Conservation (phyloP, 1,140 invertebrate species). For the Matsumurasca onukii region DNA sequence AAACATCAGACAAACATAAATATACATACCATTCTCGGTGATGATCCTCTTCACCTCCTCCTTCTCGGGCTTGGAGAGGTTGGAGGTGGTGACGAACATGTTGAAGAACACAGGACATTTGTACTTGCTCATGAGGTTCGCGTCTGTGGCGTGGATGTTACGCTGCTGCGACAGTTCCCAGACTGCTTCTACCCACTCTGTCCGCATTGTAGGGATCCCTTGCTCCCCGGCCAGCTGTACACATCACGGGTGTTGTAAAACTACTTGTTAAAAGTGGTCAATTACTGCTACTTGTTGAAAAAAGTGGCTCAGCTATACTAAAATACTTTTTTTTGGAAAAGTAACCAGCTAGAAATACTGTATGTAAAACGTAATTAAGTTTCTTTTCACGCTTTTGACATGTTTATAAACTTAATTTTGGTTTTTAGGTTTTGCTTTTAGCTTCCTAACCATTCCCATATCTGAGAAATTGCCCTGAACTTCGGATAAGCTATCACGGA, state of each 20-base stretch:
- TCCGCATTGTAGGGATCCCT: conserved; percentile 72
- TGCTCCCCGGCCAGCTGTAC: conserved; percentile 68
- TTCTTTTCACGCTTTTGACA: background rate
- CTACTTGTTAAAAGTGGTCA: too few relatives aligned
- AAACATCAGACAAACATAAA: too few relatives aligned
- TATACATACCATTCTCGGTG: conserved; percentile 62
- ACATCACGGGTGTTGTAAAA: too few relatives aligned
- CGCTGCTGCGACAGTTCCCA: conserved; percentile 69
- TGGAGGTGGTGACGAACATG: conserved; percentile 75
- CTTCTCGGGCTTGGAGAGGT: conserved; percentile 65
- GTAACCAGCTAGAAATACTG: background rate
- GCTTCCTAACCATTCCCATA: too few relatives aligned
- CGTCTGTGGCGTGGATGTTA: conserved; percentile 62
- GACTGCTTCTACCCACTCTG: conserved; percentile 74
- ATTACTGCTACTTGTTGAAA: background rate
- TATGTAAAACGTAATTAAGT: background rate
- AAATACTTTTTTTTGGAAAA: background rate
- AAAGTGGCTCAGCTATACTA: background rate
- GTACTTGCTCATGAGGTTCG: conserved; percentile 60
- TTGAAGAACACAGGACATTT: conserved; percentile 79
- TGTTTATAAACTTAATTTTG: background rate
- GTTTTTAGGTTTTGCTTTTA: background rate
- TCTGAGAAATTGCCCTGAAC: too few relatives aligned
- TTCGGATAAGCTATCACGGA: too few relatives aligned
- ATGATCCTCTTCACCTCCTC: conserved; percentile 69